Evolutionary conservation across 2,888 invertebrate species (phyloP).

Genomic region (Nephrotoma appendiculata): DNA sequence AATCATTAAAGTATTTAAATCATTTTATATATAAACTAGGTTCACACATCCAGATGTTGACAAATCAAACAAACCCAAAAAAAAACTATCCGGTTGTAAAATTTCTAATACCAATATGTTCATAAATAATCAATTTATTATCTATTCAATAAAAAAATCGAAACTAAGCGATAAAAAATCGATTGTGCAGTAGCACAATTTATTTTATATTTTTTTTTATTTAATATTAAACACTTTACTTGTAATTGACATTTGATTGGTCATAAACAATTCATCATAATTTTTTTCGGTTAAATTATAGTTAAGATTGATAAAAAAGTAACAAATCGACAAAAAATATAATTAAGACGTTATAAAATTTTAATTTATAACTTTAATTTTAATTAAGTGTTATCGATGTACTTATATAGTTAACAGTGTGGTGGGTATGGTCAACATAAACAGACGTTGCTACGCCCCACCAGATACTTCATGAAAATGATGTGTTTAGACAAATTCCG

Average conservation of each 20-base stretch:
- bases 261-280: slow-evolving; percentile 7
- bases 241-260: slow-evolving; percentile 14
- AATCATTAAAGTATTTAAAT: not conserved
- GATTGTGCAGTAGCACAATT: slow-evolving; percentile 2
- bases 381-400: not conserved
- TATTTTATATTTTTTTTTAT: not conserved
- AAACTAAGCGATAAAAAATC: not conserved
- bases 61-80: not conserved
- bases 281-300: not conserved
- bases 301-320: not conserved
- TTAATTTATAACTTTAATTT: not conserved
- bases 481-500: too few species aligned
- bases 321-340: not conserved
- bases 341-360: not conserved
- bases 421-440: not conserved
- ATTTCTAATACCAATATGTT: not conserved
- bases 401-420: not conserved
- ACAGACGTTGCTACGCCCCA: too few species aligned
- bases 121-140: not conserved
- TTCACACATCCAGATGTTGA: not conserved
- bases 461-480: too few species aligned
- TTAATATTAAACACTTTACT: slow-evolving; percentile 3
- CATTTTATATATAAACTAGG: not conserved
- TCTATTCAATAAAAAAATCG: not conserved
- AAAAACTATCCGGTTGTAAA: not conserved